Base-by-base conservation (phyloP, 2,797 vertebrate species). In the Periophthalmus magnuspinnatus region DNA sequence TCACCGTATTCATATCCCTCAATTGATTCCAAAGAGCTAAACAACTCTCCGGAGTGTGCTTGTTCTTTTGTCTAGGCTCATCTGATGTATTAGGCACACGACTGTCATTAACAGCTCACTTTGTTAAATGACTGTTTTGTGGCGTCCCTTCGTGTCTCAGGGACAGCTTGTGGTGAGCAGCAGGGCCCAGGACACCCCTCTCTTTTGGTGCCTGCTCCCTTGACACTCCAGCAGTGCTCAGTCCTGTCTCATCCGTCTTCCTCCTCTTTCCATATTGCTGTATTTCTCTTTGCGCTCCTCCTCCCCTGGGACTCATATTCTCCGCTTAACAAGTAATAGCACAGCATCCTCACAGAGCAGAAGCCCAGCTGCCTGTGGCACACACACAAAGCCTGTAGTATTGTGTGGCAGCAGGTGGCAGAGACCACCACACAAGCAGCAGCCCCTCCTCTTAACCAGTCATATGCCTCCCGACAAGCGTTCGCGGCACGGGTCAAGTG, bases 331-430 rank as follows among this genome's bases (percentile, higher is more conserved):
- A 92, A 93, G 90, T 91, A 91, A 90, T 91, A 90, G 84, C 74
- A 81, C 81, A 86, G 88, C 92, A 92, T 88, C 87, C 77, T 89
- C 73, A 3, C 75, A 67, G 82, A 81, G 82, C 84, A 78, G 86
- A 88, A 88, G 65, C 75, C 64, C 41, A 65, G 59, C n/a, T 16
- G 58, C 61, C 74, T 77, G 70, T 78, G 65, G 70, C 73, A 81
- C 83, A 76, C 76, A 81, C 50, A 76, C 73, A 89, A 90, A 92
- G 92, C 91, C 90, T 92, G 88, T 85, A 90, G 86, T 84, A 86
- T 81, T 86, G 79, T 84, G 66, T 72, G 91, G 85, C 91, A 91
- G 94, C 94, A 94, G 94, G 93, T 93, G 93, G 93, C 91, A 90
- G 88, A 88, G 84, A 88, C 85, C 81, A 81, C 50, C 85, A 83